Conservation (phyloP, 2,888 invertebrate genomes). For the Hirtodrosophila cameraria region DNA sequence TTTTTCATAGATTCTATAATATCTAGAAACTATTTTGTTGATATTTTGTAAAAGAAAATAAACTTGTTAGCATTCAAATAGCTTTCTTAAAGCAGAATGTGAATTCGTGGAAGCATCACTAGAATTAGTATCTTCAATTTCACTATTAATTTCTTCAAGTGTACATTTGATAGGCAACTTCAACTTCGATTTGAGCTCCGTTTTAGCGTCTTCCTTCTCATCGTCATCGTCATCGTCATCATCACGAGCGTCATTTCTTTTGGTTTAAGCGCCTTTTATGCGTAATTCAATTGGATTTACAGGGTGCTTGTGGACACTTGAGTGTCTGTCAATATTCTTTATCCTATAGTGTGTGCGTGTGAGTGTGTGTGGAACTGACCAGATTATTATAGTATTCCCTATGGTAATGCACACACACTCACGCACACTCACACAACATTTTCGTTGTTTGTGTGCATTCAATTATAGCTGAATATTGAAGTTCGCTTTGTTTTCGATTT, state of each 20-base stretch:
- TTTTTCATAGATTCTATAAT: too few relatives aligned
- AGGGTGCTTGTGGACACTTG: constrained; percentile 77
- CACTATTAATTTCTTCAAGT: too few relatives aligned
- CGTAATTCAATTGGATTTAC: constrained; percentile 78
- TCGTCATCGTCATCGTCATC: constrained; percentile 29
- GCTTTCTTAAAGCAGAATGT: too few relatives aligned
- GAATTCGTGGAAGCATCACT: too few relatives aligned
- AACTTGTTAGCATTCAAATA: too few relatives aligned
- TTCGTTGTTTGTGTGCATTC: constrained; percentile 68
- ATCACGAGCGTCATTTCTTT: constrained; percentile 66
- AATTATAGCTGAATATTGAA: constrained; percentile 73
- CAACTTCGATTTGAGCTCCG: constrained; percentile 6
- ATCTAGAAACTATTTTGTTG: too few relatives aligned
- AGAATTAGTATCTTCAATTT: too few relatives aligned
- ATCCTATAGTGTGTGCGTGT: not conserved
- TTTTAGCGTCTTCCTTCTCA: constrained; percentile 2
- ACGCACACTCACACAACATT: constrained; percentile 13
- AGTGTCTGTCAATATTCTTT: constrained; percentile 71
- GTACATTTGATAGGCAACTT: constrained; percentile 36
- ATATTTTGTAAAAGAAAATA: too few relatives aligned
- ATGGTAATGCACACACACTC: constrained; percentile 35
- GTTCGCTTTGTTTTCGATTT: constrained; percentile 76
- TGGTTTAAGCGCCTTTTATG: constrained; percentile 75
- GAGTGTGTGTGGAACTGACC: constrained; percentile 55
- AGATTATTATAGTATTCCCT: constrained; percentile 75